Evolutionary conservation across 23 tunicate genomes (phyloP), one percentile per base, ranked within the genome.

Genomic region (Halocynthia roretzi): DNA sequence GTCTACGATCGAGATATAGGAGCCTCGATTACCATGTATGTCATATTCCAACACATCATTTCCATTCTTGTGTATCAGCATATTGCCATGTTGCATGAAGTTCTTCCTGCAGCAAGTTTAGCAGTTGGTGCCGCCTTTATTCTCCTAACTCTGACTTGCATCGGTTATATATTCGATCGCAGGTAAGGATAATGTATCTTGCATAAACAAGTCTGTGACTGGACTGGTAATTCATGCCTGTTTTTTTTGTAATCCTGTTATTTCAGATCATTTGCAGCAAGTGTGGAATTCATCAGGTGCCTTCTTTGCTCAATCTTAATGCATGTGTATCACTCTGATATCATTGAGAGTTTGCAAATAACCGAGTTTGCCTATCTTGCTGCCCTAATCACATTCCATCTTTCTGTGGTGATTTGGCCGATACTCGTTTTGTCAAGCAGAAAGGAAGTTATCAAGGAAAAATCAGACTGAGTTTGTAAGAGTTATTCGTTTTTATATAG

Each of bases 151-250:
- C 61, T 85, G 14, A 80, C 87, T 8, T 91, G 83, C 51, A 18
- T 91, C 20, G 86, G 97, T 49, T 71, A 64, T 31, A 69, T 91
- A 50, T 91, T 81, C 51, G 97, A 91, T 61, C 73, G 77, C 51
- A 91, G 84, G 97, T 91, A 82, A 77, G 90, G 44, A 56, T 65
- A 55, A 55, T 15, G 6, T 40, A 15, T 65, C 10, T 75, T 75
- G 44, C 70, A 55, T 55, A 14, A 17, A 9, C 50, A 14, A 0
- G 50, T 10, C 9, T 75, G 22, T 64, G 80, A 6, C 17, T 56
- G 64, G n/a, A 15, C 17, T 60, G 64, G n/a, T 31, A 31, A 31
- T 4, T 31, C 44, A 31, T 31, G 44, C 44, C 44, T 60, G n/a
- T 15, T 60, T 15, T 15, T n/a, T 15, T 15, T 15, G 17, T 2